A percentile compares a stretch with the other conserved stretches of the same genome.
phyloP scores from a whole-genome alignment of 2,888 invertebrate genomes.

The Mesoligia furuncula region DNA sequence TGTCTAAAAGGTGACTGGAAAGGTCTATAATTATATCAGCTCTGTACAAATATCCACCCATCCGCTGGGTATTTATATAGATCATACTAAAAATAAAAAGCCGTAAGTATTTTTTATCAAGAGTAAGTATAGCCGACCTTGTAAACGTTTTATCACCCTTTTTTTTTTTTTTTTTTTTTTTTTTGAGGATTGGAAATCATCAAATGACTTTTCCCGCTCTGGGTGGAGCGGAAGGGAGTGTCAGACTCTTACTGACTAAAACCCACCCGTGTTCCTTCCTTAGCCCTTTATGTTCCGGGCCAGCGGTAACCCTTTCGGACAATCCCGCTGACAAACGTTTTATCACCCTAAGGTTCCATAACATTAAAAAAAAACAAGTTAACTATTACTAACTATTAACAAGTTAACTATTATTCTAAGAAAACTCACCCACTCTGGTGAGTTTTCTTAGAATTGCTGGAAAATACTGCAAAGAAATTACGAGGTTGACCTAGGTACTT shows the following conservation, averaged over 20 bases:
- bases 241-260: too few species aligned
- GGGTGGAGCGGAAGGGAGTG: too few species aligned
- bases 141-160: not conserved
- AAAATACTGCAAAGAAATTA: not conserved
- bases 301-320: too few species aligned
- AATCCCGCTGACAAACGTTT: too few species aligned
- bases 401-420: not conserved
- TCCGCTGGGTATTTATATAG: not conserved
- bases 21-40: not conserved
- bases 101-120: not conserved
- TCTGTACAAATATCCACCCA: not conserved
- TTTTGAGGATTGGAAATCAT: too few species aligned
- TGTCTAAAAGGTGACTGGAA: too few species aligned
- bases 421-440: too few species aligned
- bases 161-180: too few species aligned
- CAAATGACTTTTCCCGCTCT: too few species aligned
- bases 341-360: not conserved
- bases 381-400: too few species aligned
- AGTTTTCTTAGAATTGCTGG: not conserved
- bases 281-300: too few species aligned
- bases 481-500: not conserved
- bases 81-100: not conserved
- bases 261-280: too few species aligned
- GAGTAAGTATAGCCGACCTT: not conserved
- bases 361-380: not conserved